phyloP scores from a whole-genome alignment of 2,113 vertebrate species.

The Orycteropus afer region DNA sequence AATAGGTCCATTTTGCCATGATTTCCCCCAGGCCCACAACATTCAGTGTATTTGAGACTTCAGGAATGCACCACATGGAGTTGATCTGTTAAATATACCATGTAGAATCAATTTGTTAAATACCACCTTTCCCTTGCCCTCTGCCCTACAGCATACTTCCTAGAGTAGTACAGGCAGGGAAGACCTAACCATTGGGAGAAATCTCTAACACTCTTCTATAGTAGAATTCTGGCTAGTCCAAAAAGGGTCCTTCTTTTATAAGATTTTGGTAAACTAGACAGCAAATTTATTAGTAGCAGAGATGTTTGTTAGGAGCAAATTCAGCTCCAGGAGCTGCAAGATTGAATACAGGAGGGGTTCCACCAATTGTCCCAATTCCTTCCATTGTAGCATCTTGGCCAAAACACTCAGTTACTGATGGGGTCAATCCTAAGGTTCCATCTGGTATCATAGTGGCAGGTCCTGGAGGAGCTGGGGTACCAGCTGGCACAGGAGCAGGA shows the following conservation, averaged over 20 bases:
- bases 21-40: conserved; percentile 74
- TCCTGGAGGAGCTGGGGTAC: no score
- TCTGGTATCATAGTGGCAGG: conserved; percentile 90
- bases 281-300: conserved; percentile 86
- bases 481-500: no score
- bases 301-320: conserved; percentile 90
- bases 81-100: neutral
- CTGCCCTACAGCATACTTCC: conserved; percentile 69
- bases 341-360: conserved; percentile 87
- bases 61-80: conserved; percentile 85
- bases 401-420: conserved; percentile 83
- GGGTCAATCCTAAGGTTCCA: conserved; percentile 89
- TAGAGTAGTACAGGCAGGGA: conserved; percentile 83
- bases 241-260: no score
- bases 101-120: conserved; percentile 51
- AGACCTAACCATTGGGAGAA: no score
- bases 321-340: conserved; percentile 88
- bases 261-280: conserved; percentile 74
- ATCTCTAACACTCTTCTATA: no score
- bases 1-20: conserved; percentile 66
- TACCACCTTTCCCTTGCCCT: conserved; percentile 68
- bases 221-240: no score
- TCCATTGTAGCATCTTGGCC: no score
- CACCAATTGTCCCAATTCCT: no score
- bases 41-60: conserved; percentile 79